Base-by-base conservation (phyloP, 2,113 vertebrate species). In the Drymodes brunneopygia region DNA sequence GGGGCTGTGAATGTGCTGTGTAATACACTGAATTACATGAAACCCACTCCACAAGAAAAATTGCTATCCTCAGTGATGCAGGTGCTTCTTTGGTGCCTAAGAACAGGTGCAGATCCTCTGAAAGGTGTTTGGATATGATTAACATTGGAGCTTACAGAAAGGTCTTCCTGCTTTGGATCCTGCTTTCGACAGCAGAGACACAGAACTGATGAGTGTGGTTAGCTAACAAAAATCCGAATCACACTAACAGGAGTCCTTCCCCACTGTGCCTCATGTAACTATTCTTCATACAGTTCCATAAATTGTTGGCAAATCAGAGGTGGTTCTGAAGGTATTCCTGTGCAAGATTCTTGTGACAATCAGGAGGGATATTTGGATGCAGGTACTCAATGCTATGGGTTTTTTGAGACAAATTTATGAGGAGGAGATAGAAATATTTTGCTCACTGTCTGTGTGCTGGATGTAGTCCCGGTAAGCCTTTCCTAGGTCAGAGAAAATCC, bases 21-120 rank as follows among this genome's bases (percentile, higher is more conserved):
- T 16, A 86, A 22, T 28, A n/a, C 29, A 7, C 15, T 51, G 42
- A 40, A 44, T 38, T 14, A 71, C 0, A 0, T 60, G 56, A 42
- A 84, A 10, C 3, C 25, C 31, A n/a, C 25, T 61, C 17, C 27
- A 50, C 31, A 53, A 35, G 42, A 45, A 86, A 77, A 81, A 77
- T 9, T 73, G 8, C 35, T 74, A 0, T 40, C 31, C n/a, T 31
- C 16, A 22, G 14, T 42, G 33, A 53, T 38, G 64, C 12, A 62
- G 28, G 35, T 78, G 47, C 6, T 81, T 64, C 35, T 81, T 50
- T 20, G 13, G 11, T 92, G 81, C 50, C 78, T 53, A 48, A 64
- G 18, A 84, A 45, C 28, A 85, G 27, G 24, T 61, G 31, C 16
- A 72, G n/a, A 31, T 29, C 18, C 20, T 60, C 45, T 66, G n/a